phyloP scores from a whole-genome alignment of 2,888 invertebrate genomes.

The Laothoe populi region DNA sequence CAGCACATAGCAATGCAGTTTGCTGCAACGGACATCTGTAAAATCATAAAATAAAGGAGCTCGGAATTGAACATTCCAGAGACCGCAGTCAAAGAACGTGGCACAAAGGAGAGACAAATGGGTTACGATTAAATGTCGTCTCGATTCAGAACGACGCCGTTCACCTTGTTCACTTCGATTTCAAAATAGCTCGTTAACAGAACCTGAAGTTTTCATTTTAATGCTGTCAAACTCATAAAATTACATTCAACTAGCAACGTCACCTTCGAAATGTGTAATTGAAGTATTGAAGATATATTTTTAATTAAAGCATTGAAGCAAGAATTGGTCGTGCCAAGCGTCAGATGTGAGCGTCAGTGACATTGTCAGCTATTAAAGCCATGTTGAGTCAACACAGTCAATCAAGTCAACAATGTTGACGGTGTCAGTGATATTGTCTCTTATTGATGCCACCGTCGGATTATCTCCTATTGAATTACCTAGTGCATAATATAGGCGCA shows the following conservation, averaged over 20 bases:
- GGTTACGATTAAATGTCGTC: conserved; percentile 21
- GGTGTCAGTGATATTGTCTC: no score
- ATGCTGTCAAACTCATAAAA: conserved; percentile 6
- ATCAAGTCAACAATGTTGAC: no score
- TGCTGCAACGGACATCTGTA: conserved; percentile 7
- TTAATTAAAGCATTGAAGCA: no score
- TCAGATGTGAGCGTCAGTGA: no score
- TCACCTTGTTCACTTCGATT: conserved; percentile 15
- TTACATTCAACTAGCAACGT: not conserved
- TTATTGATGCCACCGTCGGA: no score
- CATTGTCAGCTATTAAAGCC: no score
- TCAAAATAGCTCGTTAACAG: conserved; percentile 9
- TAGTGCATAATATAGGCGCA: no score
- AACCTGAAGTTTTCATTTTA: conserved; percentile 2
- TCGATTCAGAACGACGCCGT: not conserved
- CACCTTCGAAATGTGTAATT: not conserved
- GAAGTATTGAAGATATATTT: no score
- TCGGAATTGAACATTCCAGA: conserved; percentile 21
- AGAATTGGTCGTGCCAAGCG: no score
- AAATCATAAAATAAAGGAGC: not conserved
- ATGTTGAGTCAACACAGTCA: no score
- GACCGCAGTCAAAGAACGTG: conserved; percentile 13
- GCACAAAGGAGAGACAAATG: conserved; percentile 21
- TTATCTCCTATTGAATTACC: no score
- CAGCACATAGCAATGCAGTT: conserved; percentile 7